A percentile compares a stretch with the other conserved stretches of the same genome.
Evolutionary conservation across 2,797 vertebrate genomes (phyloP).

Genomic region (Myotis vivesi): DNA sequence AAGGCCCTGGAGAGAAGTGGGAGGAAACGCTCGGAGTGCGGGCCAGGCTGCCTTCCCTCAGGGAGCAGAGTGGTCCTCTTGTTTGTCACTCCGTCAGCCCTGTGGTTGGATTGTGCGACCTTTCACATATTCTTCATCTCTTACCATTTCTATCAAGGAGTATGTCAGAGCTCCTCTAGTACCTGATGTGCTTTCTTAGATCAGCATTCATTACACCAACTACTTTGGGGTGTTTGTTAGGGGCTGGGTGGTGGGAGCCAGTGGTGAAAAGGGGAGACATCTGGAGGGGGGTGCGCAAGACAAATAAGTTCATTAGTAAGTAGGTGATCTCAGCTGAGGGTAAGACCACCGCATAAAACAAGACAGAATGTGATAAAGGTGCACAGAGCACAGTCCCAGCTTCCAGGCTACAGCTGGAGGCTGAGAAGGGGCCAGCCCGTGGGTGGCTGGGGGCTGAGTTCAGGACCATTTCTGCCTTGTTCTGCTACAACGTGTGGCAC

Average conservation of each 20-base stretch:
- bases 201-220: neutral
- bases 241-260: neutral
- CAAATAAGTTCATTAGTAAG: neutral
- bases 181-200: neutral
- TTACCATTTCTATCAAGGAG: neutral
- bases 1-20: neutral
- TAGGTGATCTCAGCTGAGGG: neutral
- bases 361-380: neutral
- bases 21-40: neutral
- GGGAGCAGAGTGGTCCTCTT: neutral
- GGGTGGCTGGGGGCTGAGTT: neutral
- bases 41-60: neutral
- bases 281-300: neutral
- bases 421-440: accelerated
- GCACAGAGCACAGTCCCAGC: neutral
- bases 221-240: neutral
- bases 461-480: neutral
- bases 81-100: neutral
- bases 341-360: neutral
- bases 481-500: neutral
- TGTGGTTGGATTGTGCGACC: no score
- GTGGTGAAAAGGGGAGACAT: neutral
- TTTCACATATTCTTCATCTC: neutral
- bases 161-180: neutral
- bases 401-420: neutral